These are phyloP conservation scores for Myrmecophaga tridactyla DNA, from an alignment of 2,113 vertebrate species.

Conservation along the genomic window DNA sequence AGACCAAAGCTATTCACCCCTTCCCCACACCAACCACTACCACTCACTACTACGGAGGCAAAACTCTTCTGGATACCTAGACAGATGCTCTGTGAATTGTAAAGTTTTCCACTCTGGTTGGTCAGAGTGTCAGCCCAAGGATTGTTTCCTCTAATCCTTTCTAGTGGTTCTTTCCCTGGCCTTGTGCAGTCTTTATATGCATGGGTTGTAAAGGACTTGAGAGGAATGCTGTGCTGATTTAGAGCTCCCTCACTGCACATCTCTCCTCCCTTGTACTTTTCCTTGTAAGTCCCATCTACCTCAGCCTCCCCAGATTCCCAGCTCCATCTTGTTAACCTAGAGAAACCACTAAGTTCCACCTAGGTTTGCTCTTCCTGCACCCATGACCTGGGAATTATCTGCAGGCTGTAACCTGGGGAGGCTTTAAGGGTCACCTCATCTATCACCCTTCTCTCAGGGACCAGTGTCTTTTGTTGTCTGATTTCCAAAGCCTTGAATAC, in stretches of 20 bases:
- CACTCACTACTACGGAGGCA: not conserved
- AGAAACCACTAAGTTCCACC: not conserved
- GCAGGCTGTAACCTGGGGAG: too few relatives aligned
- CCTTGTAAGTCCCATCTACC: not conserved
- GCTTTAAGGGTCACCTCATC: not conserved
- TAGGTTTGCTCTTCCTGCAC: not conserved
- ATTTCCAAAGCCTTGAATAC: not conserved
- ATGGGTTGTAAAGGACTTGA: not conserved
- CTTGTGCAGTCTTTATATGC: not conserved
- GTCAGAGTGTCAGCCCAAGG: not conserved
- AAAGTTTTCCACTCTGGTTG: not conserved
- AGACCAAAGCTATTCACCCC: not conserved
- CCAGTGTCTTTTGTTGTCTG: too few relatives aligned
- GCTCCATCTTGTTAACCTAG: not conserved
- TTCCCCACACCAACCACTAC: too few relatives aligned
- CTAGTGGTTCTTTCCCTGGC: not conserved
- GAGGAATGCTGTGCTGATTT: not conserved
- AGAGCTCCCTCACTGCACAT: not conserved
- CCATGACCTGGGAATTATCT: not conserved
- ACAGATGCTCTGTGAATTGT: not conserved
- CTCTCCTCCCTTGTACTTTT: not conserved
- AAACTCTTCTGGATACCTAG: not conserved
- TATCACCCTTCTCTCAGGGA: not conserved
- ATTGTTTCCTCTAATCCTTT: not conserved
- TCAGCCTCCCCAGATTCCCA: not conserved